A percentile compares a stretch with the other conserved stretches of the same genome.
These are phyloP conservation scores for Hetaerina titia DNA, from an alignment of 2,888 invertebrate species.

Conservation along the genomic window DNA sequence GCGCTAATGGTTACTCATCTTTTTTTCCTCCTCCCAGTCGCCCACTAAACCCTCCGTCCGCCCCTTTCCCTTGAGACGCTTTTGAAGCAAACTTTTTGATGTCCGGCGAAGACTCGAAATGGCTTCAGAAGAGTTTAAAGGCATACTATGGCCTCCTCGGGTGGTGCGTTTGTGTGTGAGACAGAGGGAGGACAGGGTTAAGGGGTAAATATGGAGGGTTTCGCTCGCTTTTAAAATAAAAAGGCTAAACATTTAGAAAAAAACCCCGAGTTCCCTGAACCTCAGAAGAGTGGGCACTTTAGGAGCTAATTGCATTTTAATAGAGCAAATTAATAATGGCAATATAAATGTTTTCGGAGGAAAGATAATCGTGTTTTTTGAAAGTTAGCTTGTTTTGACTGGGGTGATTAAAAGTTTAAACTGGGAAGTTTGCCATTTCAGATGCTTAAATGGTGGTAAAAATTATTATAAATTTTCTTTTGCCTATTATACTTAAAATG, in stretches of 20 bases:
- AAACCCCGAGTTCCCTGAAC: neutral
- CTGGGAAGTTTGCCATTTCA: neutral
- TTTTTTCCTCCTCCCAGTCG: neutral
- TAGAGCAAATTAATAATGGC: neutral
- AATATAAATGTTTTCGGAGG: neutral
- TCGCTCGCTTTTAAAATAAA: neutral
- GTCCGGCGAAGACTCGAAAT: constrained; percentile 32
- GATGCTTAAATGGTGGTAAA: neutral
- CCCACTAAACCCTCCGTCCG: neutral
- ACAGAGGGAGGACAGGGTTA: neutral
- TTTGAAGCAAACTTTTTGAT: constrained; percentile 48
- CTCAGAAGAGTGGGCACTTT: neutral
- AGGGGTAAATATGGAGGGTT: neutral
- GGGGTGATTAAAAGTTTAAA: neutral
- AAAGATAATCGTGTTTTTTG: neutral
- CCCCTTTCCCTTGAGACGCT: constrained; percentile 19
- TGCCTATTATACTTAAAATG: neutral
- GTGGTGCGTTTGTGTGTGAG: neutral
- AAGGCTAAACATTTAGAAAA: neutral
- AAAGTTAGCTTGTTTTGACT: neutral
- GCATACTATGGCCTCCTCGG: neutral
- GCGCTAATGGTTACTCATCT: constrained; percentile 44
- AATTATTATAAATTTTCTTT: neutral
- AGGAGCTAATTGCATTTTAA: constrained; percentile 17
- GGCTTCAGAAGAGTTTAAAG: constrained; percentile 30